phyloP scores from a whole-genome alignment of 1,140 invertebrate species.

The Doryteuthis pealeii region DNA sequence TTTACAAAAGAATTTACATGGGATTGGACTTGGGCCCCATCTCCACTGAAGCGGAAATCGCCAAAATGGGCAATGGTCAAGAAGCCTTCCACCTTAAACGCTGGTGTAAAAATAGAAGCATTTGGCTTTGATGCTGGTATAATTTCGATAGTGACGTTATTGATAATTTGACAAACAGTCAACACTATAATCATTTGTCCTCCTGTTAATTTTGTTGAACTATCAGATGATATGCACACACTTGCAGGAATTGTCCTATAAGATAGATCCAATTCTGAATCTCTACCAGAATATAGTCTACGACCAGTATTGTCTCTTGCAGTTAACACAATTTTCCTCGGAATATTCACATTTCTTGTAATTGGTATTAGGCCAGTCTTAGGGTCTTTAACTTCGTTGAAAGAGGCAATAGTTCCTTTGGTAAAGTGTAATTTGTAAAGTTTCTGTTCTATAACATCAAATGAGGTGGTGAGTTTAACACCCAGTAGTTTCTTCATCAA shows the following conservation, averaged over 20 bases:
- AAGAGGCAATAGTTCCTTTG: too few relatives aligned
- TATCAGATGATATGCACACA: neutral
- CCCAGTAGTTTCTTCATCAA: too few relatives aligned
- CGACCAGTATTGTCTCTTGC: neutral
- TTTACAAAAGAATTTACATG: neutral
- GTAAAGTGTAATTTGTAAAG: too few relatives aligned
- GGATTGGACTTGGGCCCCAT: neutral
- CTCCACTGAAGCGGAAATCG: neutral
- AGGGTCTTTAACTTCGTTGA: too few relatives aligned
- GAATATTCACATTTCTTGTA: too few relatives aligned
- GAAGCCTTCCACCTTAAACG: neutral
- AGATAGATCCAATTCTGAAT: neutral
- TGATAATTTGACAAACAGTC: neutral
- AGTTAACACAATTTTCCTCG: too few relatives aligned
- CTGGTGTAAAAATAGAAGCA: neutral
- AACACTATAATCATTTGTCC: neutral
- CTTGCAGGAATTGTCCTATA: neutral
- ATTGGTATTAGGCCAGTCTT: too few relatives aligned
- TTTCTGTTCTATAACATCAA: too few relatives aligned
- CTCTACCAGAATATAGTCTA: neutral
- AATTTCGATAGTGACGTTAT: neutral
- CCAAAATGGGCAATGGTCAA: neutral
- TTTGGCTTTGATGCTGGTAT: accelerated
- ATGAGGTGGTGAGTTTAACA: too few relatives aligned
- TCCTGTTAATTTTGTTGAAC: neutral